Base-by-base conservation (phyloP, 2,888 invertebrate species). In the Dynastes hyllus region DNA sequence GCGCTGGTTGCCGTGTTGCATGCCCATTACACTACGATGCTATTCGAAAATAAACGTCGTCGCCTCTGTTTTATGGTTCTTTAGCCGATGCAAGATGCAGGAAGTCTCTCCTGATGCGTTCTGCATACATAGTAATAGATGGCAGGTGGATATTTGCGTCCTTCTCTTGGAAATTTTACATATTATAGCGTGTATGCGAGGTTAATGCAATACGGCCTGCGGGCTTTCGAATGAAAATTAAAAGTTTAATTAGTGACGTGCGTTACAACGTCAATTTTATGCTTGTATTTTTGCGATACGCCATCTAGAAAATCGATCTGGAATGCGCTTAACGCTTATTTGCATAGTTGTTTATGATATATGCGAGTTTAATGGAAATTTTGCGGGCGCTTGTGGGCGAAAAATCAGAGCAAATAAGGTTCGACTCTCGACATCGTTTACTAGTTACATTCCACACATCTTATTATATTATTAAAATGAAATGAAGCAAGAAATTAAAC, bases 21-120 rank as follows among this genome's bases (percentile, higher is more conserved):
- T 50, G 67, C 67, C 22, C 67, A 67, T 67, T 67, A 67, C 67
- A 16, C 37, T 50, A 9, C 67, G n/a, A 63, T 63, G 63, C 27
- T 51, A 69, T 69, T 69, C 69, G 50, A 69, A 69, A 51, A 69
- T 69, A 69, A 69, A 69, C 53, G 51, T 51, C 51, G 51, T 69
- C 69, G 51, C 13, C 69, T 13, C 13, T 69, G 29, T 69, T 69
- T 51, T 69, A 69, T 69, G 29, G 69, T 29, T 9, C 69, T 69
- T 13, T 69, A 29, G 13, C 22, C n/a, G 32, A 37, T 37, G 27
- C 22, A 11, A 69, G 9, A 69, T 69, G 69, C 27, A 69, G 69
- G 69, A 69, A 69, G 69, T 22, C 13, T 13, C 40, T 66, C 8
- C n/a, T 3, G 32, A 37, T 5, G 45, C 45, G 45, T 11, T 11